phyloP scores from a whole-genome alignment of 2,888 invertebrate species.

The Polymixis flavicincta region DNA sequence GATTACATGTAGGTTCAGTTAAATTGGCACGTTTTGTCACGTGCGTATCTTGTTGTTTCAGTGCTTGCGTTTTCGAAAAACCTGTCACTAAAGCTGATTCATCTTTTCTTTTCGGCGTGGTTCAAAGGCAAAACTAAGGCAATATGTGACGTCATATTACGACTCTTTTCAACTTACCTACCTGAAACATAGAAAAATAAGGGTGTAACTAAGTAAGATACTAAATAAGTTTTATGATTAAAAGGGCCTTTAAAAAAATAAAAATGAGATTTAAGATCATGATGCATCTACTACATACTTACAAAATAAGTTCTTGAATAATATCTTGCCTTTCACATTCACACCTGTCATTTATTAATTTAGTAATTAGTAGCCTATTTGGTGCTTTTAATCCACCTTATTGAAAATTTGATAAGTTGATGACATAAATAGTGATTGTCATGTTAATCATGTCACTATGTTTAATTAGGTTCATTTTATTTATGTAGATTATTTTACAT shows the following conservation, averaged over 20 bases:
- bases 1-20: constrained; percentile 10
- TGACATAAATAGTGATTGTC: too few species aligned
- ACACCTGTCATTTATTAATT: too few species aligned
- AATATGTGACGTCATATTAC: constrained; percentile 1
- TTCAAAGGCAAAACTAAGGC: background rate
- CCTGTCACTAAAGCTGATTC: background rate
- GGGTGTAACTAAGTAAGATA: background rate
- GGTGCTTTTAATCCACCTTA: background rate
- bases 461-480: too few species aligned
- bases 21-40: constrained; percentile 26
- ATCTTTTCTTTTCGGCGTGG: background rate
- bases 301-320: background rate
- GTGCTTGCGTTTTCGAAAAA: background rate
- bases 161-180: too few species aligned
- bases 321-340: too few species aligned
- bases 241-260: background rate
- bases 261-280: too few species aligned
- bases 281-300: background rate
- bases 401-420: background rate
- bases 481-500: too few species aligned
- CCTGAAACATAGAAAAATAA: background rate
- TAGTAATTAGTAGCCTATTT: too few species aligned
- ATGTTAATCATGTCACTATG: too few species aligned
- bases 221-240: background rate
- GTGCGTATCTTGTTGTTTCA: constrained; percentile 35